Evolutionary conservation across 2,113 vertebrate species (phyloP).

Genomic region (Fukomys damarensis): DNA sequence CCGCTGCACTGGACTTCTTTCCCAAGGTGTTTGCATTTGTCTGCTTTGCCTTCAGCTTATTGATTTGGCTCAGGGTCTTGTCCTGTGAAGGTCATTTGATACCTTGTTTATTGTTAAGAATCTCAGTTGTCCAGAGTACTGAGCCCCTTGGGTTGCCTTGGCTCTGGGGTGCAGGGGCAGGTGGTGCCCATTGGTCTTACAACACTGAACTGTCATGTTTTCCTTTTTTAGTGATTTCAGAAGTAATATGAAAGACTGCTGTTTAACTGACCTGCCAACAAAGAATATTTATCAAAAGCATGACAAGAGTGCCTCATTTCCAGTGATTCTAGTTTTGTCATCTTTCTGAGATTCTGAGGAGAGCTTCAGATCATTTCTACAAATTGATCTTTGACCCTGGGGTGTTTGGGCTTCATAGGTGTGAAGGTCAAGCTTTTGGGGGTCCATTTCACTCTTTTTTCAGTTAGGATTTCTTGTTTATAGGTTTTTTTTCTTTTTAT

Average conservation of each 20-base stretch:
- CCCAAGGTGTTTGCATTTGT: not conserved
- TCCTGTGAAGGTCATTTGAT: not conserved
- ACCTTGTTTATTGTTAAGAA: not conserved
- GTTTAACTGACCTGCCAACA: not conserved
- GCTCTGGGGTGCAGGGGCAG: not conserved
- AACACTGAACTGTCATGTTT: not conserved
- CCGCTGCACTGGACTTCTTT: not conserved
- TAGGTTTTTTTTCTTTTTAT: not conserved
- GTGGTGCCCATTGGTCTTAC: not conserved
- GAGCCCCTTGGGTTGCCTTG: not conserved
- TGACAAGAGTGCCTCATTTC: not conserved
- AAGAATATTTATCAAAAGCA: not conserved
- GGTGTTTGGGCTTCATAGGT: not conserved
- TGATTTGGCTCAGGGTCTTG: constrained; percentile 1
- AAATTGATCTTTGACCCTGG: not conserved
- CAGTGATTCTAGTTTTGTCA: not conserved
- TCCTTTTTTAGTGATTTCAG: not conserved
- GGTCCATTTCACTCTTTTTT: not conserved
- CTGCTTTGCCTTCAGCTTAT: not conserved
- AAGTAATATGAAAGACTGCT: not conserved
- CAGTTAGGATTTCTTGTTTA: constrained; percentile 21
- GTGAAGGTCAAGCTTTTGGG: not conserved
- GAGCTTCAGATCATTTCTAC: not conserved
- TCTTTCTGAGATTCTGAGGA: not conserved
- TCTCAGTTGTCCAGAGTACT: not conserved